phyloP scores from a whole-genome alignment of 2,888 invertebrate genomes.

The Philereme vetulata region DNA sequence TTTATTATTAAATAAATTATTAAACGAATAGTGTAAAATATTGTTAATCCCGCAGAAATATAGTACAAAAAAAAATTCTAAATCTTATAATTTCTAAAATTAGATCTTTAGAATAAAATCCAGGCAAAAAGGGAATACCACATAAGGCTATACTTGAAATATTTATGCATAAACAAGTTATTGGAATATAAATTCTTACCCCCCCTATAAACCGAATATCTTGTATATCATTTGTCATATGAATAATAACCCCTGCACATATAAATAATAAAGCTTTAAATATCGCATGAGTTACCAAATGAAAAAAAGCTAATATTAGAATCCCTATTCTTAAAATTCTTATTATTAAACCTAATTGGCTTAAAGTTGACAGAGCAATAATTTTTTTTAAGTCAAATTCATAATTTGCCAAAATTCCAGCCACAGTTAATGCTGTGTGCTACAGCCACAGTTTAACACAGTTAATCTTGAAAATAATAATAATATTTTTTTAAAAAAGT shows the following conservation, averaged over 20 bases:
- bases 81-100: slow-evolving; percentile 84
- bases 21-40: slow-evolving; percentile 83
- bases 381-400: slow-evolving; percentile 90
- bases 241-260: slow-evolving; percentile 88
- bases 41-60: slow-evolving; percentile 84
- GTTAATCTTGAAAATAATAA: slow-evolving; percentile 83
- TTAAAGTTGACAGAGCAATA: slow-evolving; percentile 90
- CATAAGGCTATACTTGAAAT: slow-evolving; percentile 85
- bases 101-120: slow-evolving; percentile 87
- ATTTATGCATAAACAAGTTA: slow-evolving; percentile 82
- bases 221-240: slow-evolving; percentile 85
- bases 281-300: slow-evolving; percentile 88
- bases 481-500: slow-evolving; percentile 72
- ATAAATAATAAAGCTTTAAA: slow-evolving; percentile 91
- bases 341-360: slow-evolving; percentile 90
- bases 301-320: slow-evolving; percentile 86
- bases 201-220: slow-evolving; percentile 87
- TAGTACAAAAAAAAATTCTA: slow-evolving; percentile 80
- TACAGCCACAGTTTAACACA: no score
- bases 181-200: slow-evolving; percentile 74
- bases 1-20: slow-evolving; percentile 80
- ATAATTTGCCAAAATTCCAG: slow-evolving; percentile 85
- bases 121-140: slow-evolving; percentile 86
- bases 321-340: slow-evolving; percentile 84
- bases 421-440: no score